Evolutionary conservation across 2,113 vertebrate genomes (phyloP), one percentile per base, ranked within the genome.

Genomic region (Sinocyclocheilus anshuiensis): DNA sequence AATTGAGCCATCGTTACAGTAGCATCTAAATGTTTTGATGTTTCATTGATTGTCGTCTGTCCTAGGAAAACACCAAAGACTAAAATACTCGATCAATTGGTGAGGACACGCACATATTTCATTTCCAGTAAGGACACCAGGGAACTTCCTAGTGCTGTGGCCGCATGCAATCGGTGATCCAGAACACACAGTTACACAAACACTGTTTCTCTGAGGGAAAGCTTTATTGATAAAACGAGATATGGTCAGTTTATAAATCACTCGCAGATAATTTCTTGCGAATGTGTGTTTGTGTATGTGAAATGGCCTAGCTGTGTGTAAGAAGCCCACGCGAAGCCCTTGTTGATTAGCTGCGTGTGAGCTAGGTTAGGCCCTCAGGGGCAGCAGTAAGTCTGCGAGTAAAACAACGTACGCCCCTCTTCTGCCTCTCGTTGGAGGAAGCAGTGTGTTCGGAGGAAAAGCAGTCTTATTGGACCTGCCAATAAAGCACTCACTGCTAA

Each of bases 161-260:
- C 29, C 4, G 16, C 65, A 71, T 59, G 65, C 65, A 75, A 74
- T 59, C 39, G 48, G 36, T 53, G 7, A 72, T 61, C 65, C 36
- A 57, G 78, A 55, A 83, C 79, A 81, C 72, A 81, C 65, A 78
- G 50, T 72, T 65, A 67, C 69, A 81, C 48, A 59, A 33, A 81
- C 69, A 69, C 57, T 4, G 29, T 84, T 63, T 67, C 71, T 86
- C 79, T 50, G 59, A 88, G 72, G 80, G 79, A 77, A 71, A 72
- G 79, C 74, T 55, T 79, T 86, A 88, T 88, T 86, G 81, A 86
- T 88, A 83, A 53, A 86, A 78, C 53, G 74, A 24, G 72, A 86
- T 83, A 85, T 83, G 83, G 86, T 87, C 77, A 81, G 63, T 79
- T 84, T 78, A 85, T 86, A 90, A 88, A 88, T 88, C 89, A 86